phyloP scores from a whole-genome alignment of 2,888 invertebrate genomes.

The Meteorus cinctellus region DNA sequence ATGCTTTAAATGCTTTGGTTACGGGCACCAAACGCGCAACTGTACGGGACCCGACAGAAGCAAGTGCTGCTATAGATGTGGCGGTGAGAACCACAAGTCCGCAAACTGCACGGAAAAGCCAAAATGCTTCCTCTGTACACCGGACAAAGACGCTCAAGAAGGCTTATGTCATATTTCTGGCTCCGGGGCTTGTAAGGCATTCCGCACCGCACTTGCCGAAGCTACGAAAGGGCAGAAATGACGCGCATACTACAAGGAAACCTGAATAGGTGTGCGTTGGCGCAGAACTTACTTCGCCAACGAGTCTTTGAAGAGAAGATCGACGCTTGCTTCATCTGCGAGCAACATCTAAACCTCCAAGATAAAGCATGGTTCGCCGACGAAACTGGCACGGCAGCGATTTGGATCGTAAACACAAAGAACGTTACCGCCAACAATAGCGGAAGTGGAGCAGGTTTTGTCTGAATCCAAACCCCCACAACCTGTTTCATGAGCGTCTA shows the following conservation, averaged over 20 bases:
- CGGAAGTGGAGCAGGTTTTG: constrained; percentile 37
- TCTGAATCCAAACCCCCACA: constrained; percentile 32
- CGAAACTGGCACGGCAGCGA: constrained; percentile 40
- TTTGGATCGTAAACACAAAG: constrained; percentile 39
- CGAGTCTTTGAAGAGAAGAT: background rate
- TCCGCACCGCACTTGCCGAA: no score
- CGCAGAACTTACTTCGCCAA: background rate
- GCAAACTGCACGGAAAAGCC: constrained; percentile 40
- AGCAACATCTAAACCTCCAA: constrained; percentile 23
- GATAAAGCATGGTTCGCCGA: constrained; percentile 42
- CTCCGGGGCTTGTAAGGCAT: no score
- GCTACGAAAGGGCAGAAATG: background rate
- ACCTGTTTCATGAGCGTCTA: constrained; percentile 31
- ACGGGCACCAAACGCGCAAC: constrained; percentile 35
- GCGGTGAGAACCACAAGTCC: constrained; percentile 48
- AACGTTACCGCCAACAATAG: background rate
- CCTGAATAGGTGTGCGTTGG: background rate
- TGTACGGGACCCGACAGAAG: constrained; percentile 49
- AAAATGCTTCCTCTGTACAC: constrained; percentile 49
- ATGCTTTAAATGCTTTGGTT: constrained; percentile 45
- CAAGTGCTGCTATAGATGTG: constrained; percentile 51
- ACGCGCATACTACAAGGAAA: constrained; percentile 38
- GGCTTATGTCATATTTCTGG: constrained; percentile 46
- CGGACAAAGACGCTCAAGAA: background rate
- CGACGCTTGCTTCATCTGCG: background rate